These are phyloP conservation scores for Panthera leo DNA, from an alignment of 2,113 vertebrate species.

Conservation along the genomic window DNA sequence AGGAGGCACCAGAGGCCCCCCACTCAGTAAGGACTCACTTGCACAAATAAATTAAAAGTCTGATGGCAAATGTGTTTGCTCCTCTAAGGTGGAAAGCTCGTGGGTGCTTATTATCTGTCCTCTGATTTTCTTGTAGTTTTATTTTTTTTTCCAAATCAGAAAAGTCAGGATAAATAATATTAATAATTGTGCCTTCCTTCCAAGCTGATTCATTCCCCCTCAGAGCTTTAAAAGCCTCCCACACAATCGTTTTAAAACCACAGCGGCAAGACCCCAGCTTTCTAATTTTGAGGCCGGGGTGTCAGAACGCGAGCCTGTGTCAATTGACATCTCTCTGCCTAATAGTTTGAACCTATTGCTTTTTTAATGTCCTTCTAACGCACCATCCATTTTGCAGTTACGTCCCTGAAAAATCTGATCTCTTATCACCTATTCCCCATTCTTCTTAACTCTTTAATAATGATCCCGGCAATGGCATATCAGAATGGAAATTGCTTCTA, in stretches of 20 bases:
- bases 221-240: neutral
- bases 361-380: conserved; percentile 25
- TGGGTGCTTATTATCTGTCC: neutral
- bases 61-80: accelerated
- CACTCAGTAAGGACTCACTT: accelerated
- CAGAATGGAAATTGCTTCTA: conserved; percentile 69
- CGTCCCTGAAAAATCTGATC: conserved; percentile 61
- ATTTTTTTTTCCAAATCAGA: neutral
- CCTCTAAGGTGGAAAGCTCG: neutral
- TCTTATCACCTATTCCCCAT: conserved; percentile 17
- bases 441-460: conserved; percentile 73
- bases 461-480: conserved; percentile 1
- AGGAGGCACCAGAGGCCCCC: accelerated
- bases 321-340: conserved; percentile 40
- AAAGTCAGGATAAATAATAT: neutral
- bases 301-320: neutral
- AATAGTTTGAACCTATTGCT: conserved; percentile 34
- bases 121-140: neutral
- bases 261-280: neutral
- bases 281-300: neutral
- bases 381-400: conserved; percentile 41
- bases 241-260: neutral
- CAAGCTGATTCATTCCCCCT: neutral
- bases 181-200: neutral
- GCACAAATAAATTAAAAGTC: neutral